phyloP scores from a whole-genome alignment of 2,888 invertebrate species.

The Calephelis perditalis region DNA sequence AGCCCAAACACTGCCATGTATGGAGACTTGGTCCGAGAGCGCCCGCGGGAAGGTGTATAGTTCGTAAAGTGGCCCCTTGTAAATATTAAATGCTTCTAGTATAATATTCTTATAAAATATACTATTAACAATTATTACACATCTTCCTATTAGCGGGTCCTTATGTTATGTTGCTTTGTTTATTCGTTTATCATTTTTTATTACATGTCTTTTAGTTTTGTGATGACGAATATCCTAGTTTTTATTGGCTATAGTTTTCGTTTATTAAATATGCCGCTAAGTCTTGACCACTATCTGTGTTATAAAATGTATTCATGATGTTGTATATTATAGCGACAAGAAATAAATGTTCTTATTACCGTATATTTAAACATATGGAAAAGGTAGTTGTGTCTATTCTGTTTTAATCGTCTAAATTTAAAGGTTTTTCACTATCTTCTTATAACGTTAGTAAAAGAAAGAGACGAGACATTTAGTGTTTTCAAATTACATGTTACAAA shows the following conservation, averaged over 20 bases:
- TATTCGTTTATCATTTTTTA: slow-evolving; percentile 22
- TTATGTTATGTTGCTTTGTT: slow-evolving; percentile 21
- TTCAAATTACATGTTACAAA: too few species aligned
- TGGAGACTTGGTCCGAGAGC: slow-evolving; percentile 16
- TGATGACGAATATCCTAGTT: background rate
- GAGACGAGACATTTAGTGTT: too few species aligned
- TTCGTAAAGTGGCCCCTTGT: slow-evolving; percentile 62
- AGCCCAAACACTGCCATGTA: background rate
- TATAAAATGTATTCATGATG: background rate
- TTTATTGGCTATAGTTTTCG: background rate
- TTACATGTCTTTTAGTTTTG: background rate
- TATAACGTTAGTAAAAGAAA: too few species aligned
- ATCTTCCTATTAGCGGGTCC: slow-evolving; percentile 11
- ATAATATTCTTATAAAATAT: slow-evolving; percentile 47
- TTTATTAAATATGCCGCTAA: slow-evolving; percentile 8
- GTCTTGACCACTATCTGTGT: slow-evolving; percentile 5
- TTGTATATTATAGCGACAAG: background rate
- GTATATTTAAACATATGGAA: background rate
- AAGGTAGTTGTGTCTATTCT: background rate
- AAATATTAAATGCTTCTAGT: slow-evolving; percentile 66
- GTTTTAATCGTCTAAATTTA: too few species aligned
- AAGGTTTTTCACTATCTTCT: too few species aligned
- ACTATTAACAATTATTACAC: slow-evolving; percentile 33
- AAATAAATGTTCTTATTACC: background rate
- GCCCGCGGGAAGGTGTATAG: slow-evolving; percentile 58